Base-by-base conservation (phyloP, 2,888 invertebrate species). In the Ferrisia virgata region DNA sequence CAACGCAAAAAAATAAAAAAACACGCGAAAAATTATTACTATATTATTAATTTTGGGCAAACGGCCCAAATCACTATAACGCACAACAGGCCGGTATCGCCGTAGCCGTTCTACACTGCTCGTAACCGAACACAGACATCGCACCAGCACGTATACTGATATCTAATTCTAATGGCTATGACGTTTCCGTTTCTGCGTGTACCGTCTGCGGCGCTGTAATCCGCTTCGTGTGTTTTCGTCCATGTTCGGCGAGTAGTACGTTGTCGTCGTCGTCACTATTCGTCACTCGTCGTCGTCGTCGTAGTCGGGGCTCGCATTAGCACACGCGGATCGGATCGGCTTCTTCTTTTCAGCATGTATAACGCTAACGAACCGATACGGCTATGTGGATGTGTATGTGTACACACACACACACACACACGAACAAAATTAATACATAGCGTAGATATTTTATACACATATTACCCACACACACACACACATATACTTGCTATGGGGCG, bases 151-250 rank as follows among this genome's bases (percentile, higher is more conserved):
- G 72, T 36, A 76, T 36, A 33, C 72, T 36, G 72, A 76, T 76
- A 76, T 76, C 72, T 76, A 76, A 76, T 76, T 76, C 72, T 76
- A 76, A 76, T 76, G 72, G 72, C 72, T 76, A 76, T 76, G 80
- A 47, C 80, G 80, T 80, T 80, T 80, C 80, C 47, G 43, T 43
- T 80, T 80, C 80, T 43, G 47, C 47, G 31, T 33, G 40, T 28
- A 43, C 28, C 47, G 79, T 80, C 80, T 47, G 18, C 80, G 47
- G 47, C 31, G 43, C 80, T 43, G 31, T 47, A 18, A 31, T 15
- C 22, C 69, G 72, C 8, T 15, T 79, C 43, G 40, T 15, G 22
- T 18, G 36, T 40, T 11, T 78, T 18, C 79, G 79, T 25, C 43
- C 2, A 1, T 1, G 9, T 13, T 79, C 79, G 40, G 40, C 43